Percentiles rank a stretch among this genome's conserved stretches.
Evolutionary conservation across 1,140 invertebrate species (phyloP).

Genomic region (Sarcophaga peregrina): DNA sequence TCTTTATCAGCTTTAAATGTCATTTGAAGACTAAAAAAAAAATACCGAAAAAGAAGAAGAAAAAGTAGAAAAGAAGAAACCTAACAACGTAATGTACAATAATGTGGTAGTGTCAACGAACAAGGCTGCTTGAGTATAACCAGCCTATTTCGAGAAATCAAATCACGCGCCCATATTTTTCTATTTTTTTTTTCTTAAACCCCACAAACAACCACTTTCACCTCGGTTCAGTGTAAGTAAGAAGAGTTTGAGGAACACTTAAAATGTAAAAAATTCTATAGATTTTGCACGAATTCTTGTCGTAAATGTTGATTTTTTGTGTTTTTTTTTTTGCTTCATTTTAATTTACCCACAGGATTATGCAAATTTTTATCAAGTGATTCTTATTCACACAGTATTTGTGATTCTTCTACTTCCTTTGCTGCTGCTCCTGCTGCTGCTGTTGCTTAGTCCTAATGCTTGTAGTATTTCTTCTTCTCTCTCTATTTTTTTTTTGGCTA

Average conservation of each 20-base stretch:
- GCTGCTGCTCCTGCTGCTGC: too few species aligned
- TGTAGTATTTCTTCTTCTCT: not conserved
- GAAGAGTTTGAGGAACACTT: not conserved
- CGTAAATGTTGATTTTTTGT: not conserved
- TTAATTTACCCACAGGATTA: conserved; percentile 27
- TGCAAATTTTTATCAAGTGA: conserved; percentile 27
- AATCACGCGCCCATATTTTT: conserved; percentile 8
- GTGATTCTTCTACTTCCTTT: not conserved
- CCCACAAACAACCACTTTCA: not conserved
- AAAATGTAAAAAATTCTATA: not conserved
- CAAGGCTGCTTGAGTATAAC: too few species aligned
- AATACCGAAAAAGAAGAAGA: too few species aligned
- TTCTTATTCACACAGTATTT: not conserved
- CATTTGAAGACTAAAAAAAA: not conserved
- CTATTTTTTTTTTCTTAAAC: too few species aligned
- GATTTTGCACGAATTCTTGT: conserved; percentile 24
- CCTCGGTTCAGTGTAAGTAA: not conserved
- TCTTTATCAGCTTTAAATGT: conserved; percentile 25
- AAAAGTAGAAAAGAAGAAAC: too few species aligned
- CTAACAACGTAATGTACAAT: too few species aligned
- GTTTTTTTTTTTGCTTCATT: not conserved
- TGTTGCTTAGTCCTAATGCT: too few species aligned
- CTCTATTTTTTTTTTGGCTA: not conserved
- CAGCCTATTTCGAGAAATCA: conserved; percentile 3
- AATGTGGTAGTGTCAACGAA: too few species aligned